phyloP scores from a whole-genome alignment of 2,888 invertebrate species.

The Ypsolopha sequella region DNA sequence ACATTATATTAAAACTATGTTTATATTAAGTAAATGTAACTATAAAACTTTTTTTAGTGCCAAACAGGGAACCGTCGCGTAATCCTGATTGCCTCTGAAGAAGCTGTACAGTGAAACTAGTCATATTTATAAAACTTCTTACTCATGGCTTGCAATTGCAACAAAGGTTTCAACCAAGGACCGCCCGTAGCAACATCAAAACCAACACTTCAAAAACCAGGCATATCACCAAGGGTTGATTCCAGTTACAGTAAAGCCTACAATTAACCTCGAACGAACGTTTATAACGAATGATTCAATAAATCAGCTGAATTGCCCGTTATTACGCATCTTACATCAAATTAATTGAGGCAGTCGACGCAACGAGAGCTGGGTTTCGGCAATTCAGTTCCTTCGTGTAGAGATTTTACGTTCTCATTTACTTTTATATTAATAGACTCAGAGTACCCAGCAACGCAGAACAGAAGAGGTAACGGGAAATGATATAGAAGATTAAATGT shows the following conservation, averaged over 20 bases:
- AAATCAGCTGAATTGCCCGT: slow-evolving; percentile 58
- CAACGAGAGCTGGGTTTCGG: slow-evolving; percentile 30
- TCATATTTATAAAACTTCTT: too few species aligned
- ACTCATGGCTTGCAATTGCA: too few species aligned
- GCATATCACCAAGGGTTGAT: slow-evolving; percentile 6
- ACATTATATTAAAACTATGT: too few species aligned
- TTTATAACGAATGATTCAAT: slow-evolving; percentile 57
- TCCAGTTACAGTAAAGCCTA: slow-evolving; percentile 35
- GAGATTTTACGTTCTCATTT: slow-evolving; percentile 3
- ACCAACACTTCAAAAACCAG: too few species aligned
- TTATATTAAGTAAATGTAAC: too few species aligned
- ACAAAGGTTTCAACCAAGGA: too few species aligned
- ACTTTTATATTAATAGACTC: not conserved
- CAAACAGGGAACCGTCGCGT: too few species aligned
- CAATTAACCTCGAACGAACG: slow-evolving; percentile 43
- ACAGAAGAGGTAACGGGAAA: not conserved
- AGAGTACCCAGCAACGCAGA: not conserved
- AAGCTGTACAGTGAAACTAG: too few species aligned
- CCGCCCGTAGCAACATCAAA: too few species aligned
- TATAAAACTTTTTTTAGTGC: too few species aligned
- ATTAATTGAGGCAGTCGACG: slow-evolving; percentile 52
- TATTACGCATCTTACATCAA: slow-evolving; percentile 62
- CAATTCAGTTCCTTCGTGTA: slow-evolving; percentile 20
- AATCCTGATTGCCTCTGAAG: too few species aligned
- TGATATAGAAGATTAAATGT: not conserved